Conservation (phyloP, 64 coral and sea anemone genomes). For the Montipora efflorescens region DNA sequence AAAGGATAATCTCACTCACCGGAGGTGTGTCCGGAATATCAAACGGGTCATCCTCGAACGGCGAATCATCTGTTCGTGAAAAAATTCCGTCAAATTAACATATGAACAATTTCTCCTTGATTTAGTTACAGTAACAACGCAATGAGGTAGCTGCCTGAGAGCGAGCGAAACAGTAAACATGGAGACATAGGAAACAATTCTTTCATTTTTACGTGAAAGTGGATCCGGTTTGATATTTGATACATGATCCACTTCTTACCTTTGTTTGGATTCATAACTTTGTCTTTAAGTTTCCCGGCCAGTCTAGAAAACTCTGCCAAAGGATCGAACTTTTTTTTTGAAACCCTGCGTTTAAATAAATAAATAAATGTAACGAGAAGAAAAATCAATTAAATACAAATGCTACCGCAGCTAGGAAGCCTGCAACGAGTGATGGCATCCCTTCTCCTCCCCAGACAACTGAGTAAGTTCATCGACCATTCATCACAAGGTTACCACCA, state of each 20-base stretch:
- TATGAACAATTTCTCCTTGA: no score
- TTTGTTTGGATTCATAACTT: constrained; percentile 91
- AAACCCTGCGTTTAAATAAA: constrained; percentile 47
- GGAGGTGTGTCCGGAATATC: constrained; percentile 72
- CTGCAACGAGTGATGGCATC: no score
- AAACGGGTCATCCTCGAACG: constrained; percentile 79
- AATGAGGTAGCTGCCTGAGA: no score
- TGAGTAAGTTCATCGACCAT: no score
- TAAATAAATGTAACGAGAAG: not conserved
- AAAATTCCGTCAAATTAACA: not conserved
- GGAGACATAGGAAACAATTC: no score
- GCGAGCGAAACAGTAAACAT: no score
- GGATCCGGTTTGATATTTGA: not conserved
- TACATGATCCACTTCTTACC: constrained; percentile 24
- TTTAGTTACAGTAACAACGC: no score
- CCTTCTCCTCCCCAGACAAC: no score
- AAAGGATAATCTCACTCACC: constrained; percentile 34
- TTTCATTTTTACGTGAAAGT: no score
- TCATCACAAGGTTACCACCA: no score
- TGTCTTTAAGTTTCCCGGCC: constrained; percentile 90
- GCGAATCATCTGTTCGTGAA: constrained; percentile 54
- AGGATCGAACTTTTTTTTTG: constrained; percentile 93
- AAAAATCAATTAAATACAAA: no score
- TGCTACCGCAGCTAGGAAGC: no score
- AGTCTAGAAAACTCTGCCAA: constrained; percentile 88